Conservation (phyloP, 2,113 vertebrate genomes). For the Xerus inauris region DNA sequence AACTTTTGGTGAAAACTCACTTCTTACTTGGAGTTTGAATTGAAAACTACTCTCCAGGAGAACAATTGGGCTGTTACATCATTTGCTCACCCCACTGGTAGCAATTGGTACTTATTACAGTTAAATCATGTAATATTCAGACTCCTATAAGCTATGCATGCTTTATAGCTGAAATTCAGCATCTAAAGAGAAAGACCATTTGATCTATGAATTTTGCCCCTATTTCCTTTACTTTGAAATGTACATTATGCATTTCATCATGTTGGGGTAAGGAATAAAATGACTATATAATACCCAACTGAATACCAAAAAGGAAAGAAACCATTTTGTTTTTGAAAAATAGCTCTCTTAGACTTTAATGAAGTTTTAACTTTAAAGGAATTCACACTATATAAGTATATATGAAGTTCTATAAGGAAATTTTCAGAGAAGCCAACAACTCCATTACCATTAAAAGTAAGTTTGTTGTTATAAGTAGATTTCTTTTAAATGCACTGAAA, state of each 20-base stretch:
- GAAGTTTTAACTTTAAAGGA: constrained; percentile 1
- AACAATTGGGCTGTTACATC: neutral
- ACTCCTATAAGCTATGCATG: neutral
- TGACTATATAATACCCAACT: neutral
- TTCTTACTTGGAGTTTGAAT: neutral
- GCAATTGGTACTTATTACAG: neutral
- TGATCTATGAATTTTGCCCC: neutral
- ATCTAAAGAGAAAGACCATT: neutral
- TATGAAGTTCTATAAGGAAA: neutral
- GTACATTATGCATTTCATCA: neutral
- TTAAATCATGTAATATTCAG: neutral
- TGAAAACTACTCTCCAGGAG: neutral
- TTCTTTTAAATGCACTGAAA: constrained; percentile 60
- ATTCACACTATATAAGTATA: neutral
- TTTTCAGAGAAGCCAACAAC: neutral
- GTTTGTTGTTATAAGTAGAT: neutral
- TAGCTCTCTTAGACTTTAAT: neutral
- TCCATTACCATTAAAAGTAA: constrained; percentile 27
- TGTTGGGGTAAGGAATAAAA: neutral
- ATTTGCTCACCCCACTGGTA: neutral
- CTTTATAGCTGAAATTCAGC: neutral
- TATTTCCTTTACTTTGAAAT: constrained; percentile 9
- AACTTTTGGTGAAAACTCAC: neutral
- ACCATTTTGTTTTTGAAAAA: neutral
- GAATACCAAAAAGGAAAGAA: neutral